A percentile compares a stretch with the other conserved stretches of the same genome.
Conservation (phyloP, 2,797 vertebrate genomes). For the Triplophysa bombifrons region DNA sequence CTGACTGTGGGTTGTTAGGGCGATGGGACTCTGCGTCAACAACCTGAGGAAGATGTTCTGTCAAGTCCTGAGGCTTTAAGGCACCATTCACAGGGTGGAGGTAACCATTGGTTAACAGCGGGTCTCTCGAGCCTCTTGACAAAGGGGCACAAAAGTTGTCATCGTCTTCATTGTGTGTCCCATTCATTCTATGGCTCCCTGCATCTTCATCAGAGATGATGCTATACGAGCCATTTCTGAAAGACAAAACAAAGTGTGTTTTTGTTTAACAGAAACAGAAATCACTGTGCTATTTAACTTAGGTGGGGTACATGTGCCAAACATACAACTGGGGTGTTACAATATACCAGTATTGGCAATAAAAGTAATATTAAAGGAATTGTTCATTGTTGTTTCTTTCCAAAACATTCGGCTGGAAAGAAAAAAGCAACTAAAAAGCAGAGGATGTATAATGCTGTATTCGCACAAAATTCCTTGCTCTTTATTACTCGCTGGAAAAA, state of each 20-base stretch:
- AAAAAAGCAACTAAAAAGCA: too few species aligned
- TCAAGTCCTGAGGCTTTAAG: constrained; percentile 88
- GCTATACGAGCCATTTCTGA: constrained; percentile 73
- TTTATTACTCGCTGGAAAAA: too few species aligned
- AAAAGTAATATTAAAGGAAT: too few species aligned
- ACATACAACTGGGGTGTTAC: too few species aligned
- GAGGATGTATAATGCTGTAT: too few species aligned
- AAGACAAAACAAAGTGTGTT: constrained; percentile 24
- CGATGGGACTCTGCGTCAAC: constrained; percentile 29
- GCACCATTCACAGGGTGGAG: constrained; percentile 86
- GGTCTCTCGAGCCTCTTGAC: constrained; percentile 71
- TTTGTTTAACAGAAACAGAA: too few species aligned
- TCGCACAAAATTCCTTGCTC: too few species aligned
- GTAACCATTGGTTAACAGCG: constrained; percentile 86
- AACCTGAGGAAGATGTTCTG: constrained; percentile 59
- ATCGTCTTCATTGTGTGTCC: constrained; percentile 62
- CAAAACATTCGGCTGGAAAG: too few species aligned
- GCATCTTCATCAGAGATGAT: constrained; percentile 66
- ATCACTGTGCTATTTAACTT: too few species aligned
- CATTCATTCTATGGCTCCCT: constrained; percentile 74
- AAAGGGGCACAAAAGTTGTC: constrained; percentile 66
- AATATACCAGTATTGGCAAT: too few species aligned
- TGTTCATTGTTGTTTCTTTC: too few species aligned
- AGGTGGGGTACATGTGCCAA: too few species aligned
- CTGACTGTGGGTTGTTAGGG: constrained; percentile 50